A percentile compares a stretch with the other conserved stretches of the same genome.
Conservation (phyloP, 2,888 invertebrate species). For the Oscheius sp. region DNA sequence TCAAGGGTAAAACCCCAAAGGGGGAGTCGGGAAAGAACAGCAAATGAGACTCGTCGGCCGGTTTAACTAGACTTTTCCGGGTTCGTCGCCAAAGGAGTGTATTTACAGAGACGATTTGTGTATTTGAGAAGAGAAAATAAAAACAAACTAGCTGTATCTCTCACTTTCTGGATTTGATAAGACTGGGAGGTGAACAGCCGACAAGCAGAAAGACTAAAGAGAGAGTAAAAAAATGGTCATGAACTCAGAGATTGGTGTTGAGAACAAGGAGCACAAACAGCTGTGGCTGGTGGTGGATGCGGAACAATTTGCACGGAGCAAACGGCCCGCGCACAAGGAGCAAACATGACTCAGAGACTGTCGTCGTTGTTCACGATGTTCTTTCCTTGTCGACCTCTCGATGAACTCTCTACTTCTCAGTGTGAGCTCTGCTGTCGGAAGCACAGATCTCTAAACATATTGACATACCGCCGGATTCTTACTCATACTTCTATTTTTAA, state of each 20-base stretch:
- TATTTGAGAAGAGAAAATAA: background rate
- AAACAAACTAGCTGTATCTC: background rate
- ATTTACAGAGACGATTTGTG: background rate
- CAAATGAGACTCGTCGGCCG: no score
- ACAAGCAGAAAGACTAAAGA: no score
- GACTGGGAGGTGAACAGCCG: background rate
- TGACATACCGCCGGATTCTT: no score
- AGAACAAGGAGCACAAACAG: constrained; percentile 23
- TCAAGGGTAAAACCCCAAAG: no score
- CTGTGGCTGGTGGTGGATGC: constrained; percentile 3
- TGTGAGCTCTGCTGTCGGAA: background rate
- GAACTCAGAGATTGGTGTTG: no score
- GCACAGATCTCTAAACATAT: background rate
- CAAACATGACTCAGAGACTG: constrained; percentile 17
- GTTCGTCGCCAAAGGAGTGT: background rate
- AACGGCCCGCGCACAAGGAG: no score
- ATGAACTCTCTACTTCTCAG: background rate
- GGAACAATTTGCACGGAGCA: background rate
- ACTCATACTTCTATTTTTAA: no score
- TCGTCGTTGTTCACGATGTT: background rate
- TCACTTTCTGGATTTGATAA: background rate
- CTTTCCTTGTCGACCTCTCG: background rate
- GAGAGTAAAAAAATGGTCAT: no score
- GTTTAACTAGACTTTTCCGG: background rate
- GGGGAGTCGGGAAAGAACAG: no score